Base-by-base conservation (phyloP, 2,888 invertebrate species). In the Xanthorhoe designata region DNA sequence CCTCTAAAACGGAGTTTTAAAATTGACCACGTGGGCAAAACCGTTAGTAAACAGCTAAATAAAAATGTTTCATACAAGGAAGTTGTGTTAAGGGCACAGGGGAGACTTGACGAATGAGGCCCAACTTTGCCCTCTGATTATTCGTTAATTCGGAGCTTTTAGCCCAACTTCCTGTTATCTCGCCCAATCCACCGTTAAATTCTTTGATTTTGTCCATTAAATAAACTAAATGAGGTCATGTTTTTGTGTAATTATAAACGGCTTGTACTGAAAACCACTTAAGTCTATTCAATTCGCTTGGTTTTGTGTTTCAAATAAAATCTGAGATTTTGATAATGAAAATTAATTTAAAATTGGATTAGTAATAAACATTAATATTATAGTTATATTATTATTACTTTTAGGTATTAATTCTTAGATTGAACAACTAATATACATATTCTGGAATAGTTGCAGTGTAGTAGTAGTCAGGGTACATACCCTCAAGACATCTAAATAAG, bases 131-230 rank as follows among this genome's bases (percentile, higher is more conserved):
- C 45, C 61, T 50, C 58, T 66, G 64, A 65, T 66, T 68, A 71
- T 71, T 69, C 61, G 53, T 70, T 70, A 59, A 60, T 65, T 66
- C 66, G 66, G 69, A 71, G 69, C 68, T 68, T 68, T 66, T 66
- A 60, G 56, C 60, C 57, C 29, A 51, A 55, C 63, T 64, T 63
- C 60, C 56, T 24, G 13, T 68, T 68, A 55, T 38, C 18, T 57
- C 29, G n/a, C 5, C 29, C 5, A 38, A 38, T 42, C 13, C 38
- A 56, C 17, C 29, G 10, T 19, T 19, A 19, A 19, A 50, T 35
- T 19, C 29, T 42, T 52, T 13, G 4, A 42, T 42, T 42, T 3
- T 13, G 38, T 13, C 10, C 13, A 42, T 42, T 13, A 42, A 13
- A 13, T 42, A 13, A 32, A 32, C 38, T 13, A 24, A 42, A 42